Percentiles rank a stretch among this genome's conserved stretches.
Evolutionary conservation across 1,140 invertebrate species (phyloP).

Genomic region (Bursaphelenchus mucronatus): DNA sequence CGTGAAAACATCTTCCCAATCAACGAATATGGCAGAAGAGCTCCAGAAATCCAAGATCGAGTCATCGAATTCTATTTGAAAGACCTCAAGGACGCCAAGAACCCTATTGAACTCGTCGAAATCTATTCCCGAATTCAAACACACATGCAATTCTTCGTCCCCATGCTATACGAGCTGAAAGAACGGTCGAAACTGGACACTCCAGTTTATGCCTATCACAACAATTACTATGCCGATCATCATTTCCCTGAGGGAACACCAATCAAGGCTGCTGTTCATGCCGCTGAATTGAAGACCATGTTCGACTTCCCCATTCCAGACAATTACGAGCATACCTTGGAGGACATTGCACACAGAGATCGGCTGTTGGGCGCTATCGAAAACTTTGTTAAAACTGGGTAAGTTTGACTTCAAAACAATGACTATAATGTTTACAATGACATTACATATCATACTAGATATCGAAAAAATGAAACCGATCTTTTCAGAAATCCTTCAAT

Average conservation of each 20-base stretch:
- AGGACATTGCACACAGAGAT: background rate
- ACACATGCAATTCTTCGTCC: conserved; percentile 3
- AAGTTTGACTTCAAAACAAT: background rate
- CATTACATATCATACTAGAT: too few relatives aligned
- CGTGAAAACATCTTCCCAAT: too few relatives aligned
- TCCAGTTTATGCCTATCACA: conserved; percentile 9
- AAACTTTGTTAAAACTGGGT: conserved; percentile 15
- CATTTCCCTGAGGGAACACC: background rate
- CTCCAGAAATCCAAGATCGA: too few relatives aligned
- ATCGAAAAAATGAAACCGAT: too few relatives aligned
- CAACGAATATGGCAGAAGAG: too few relatives aligned
- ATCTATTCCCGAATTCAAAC: too few relatives aligned
- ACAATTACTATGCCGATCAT: background rate
- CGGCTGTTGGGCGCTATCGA: background rate
- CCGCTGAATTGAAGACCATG: background rate
- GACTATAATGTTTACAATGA: too few relatives aligned
- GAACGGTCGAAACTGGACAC: background rate
- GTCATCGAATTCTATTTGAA: too few relatives aligned
- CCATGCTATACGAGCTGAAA: conserved; percentile 15
- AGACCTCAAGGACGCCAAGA: too few relatives aligned
- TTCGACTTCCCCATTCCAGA: background rate
- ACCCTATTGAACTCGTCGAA: too few relatives aligned
- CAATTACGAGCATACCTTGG: background rate
- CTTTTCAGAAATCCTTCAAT: conserved; percentile 17
- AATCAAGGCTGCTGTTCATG: background rate